Evolutionary conservation across 1,140 invertebrate genomes (phyloP).

Genomic region (Dryas iulia): DNA sequence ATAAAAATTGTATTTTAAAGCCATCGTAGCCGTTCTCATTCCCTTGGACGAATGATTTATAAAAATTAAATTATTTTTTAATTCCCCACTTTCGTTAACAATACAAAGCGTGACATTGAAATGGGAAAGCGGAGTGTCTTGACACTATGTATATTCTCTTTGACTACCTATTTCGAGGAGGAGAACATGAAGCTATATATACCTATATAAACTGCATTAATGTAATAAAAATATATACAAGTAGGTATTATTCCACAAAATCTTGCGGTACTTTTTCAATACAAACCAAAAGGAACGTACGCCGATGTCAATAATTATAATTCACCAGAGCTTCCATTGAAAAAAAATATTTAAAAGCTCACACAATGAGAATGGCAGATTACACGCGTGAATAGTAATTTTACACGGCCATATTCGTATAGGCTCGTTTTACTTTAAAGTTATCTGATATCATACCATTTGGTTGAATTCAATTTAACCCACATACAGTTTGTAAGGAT

Average conservation of each 20-base stretch:
- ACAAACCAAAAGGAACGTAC: neutral
- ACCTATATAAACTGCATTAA: too few species aligned
- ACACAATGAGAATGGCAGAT: slow-evolving; percentile 8
- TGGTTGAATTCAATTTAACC: slow-evolving; percentile 7
- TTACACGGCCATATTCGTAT: slow-evolving; percentile 12
- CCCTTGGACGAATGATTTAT: too few species aligned
- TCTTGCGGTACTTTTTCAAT: neutral
- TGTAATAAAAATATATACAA: too few species aligned
- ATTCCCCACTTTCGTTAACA: too few species aligned
- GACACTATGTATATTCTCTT: too few species aligned
- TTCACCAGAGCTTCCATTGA: neutral
- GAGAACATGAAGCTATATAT: too few species aligned
- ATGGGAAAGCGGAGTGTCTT: too few species aligned
- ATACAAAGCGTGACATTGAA: too few species aligned
- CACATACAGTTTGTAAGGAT: neutral
- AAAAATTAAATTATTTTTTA: too few species aligned
- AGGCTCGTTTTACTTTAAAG: slow-evolving; percentile 7
- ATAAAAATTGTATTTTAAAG: too few species aligned
- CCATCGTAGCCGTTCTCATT: too few species aligned
- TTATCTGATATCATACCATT: slow-evolving; percentile 10
- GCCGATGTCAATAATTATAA: neutral
- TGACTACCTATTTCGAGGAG: too few species aligned
- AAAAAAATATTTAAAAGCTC: slow-evolving; percentile 2
- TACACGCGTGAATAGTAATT: slow-evolving; percentile 18
- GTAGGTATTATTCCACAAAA: neutral